Percentiles rank a stretch among this genome's conserved stretches.
Conservation (phyloP, 2,113 vertebrate species). For the Erythrocercus mccallii region DNA sequence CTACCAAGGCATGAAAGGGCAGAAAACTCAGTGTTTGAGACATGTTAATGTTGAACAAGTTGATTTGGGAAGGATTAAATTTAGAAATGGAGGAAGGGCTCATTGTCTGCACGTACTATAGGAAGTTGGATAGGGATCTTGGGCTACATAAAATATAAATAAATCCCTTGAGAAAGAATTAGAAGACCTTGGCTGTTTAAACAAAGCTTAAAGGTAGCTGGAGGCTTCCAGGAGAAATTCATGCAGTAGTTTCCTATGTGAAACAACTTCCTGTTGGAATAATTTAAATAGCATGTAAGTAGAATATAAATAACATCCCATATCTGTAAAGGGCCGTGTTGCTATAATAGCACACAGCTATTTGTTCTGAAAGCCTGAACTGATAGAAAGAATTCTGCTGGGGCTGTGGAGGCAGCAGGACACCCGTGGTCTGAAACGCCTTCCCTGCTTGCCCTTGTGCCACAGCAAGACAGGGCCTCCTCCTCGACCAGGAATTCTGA, state of each 20-base stretch:
- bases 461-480: background rate
- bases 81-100: slow-evolving; percentile 33
- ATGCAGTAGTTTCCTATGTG: slow-evolving; percentile 20
- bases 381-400: background rate
- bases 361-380: background rate
- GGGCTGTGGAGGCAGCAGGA: background rate
- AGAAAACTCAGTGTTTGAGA: background rate
- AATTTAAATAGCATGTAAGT: slow-evolving; percentile 23
- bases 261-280: slow-evolving; percentile 20
- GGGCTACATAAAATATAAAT: slow-evolving; percentile 34
- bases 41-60: background rate
- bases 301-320: slow-evolving; percentile 20
- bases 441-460: background rate
- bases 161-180: slow-evolving; percentile 15
- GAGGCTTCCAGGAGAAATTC: slow-evolving; percentile 21
- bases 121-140: background rate
- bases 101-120: background rate
- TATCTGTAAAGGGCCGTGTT: background rate
- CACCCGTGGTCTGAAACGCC: background rate
- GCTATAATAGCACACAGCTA: background rate
- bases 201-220: slow-evolving; percentile 26
- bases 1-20: background rate
- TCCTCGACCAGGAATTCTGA: background rate
- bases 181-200: slow-evolving; percentile 27
- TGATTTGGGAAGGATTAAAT: slow-evolving; percentile 32